Evolutionary conservation across 2,797 vertebrate species (phyloP).

Genomic region (Taenioides sp.): DNA sequence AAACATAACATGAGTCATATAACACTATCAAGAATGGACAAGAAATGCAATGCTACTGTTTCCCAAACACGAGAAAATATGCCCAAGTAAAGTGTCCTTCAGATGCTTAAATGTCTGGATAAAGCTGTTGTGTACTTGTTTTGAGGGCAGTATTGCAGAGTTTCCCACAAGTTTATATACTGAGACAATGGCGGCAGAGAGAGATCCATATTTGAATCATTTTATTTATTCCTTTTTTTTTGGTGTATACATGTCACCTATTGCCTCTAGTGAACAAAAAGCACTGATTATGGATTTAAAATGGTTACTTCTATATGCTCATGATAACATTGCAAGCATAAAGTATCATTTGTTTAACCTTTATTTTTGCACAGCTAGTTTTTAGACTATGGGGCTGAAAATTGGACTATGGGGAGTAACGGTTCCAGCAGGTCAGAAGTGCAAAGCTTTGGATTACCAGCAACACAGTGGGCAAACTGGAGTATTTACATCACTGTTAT

Average conservation of each 20-base stretch:
- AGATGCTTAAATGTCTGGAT: too few relatives aligned
- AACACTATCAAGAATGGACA: neutral
- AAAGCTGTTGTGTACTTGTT: neutral
- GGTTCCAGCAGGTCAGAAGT: too few relatives aligned
- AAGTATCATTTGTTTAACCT: too few relatives aligned
- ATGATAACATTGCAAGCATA: too few relatives aligned
- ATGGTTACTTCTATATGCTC: too few relatives aligned
- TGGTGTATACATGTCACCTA: neutral
- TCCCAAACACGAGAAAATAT: neutral
- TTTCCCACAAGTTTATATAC: neutral
- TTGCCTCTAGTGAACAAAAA: neutral
- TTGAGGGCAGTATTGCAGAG: too few relatives aligned
- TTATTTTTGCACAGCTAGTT: too few relatives aligned
- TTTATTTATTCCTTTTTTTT: neutral
- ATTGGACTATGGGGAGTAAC: too few relatives aligned
- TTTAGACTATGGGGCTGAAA: too few relatives aligned
- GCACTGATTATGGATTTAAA: too few relatives aligned
- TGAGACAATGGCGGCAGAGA: neutral
- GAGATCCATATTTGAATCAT: neutral
- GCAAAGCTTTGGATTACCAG: slow-evolving; percentile 37
- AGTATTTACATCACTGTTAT: slow-evolving; percentile 42
- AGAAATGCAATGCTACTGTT: neutral
- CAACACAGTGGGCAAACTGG: slow-evolving; percentile 36
- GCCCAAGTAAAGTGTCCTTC: neutral
- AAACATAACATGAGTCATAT: slow-evolving; percentile 3